Base-by-base conservation (phyloP, 37 sponge, comb jelly and placozoan species). In the Aplysina aerophoba region DNA sequence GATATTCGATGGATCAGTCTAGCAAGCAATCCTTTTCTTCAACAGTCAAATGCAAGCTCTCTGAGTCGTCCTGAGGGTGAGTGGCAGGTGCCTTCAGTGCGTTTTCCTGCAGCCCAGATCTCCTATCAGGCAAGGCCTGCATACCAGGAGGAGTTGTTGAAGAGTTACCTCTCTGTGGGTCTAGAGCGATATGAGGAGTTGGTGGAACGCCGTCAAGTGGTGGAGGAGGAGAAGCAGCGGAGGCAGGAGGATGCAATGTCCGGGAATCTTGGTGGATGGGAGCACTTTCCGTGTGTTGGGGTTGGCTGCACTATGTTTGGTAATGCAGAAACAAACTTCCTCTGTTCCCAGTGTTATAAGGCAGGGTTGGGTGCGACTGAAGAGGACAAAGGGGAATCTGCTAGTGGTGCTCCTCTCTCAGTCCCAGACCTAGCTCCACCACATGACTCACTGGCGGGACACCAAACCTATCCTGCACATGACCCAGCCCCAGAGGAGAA, bases 91-190 rank as follows among this genome's bases (percentile, higher is more conserved):
- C 92, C 89, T 0, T 85, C 82, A 57, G 69, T 90, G 36, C 88
- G 94, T n/a, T 93, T 89, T 64, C 90, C 94, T 27, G 94, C 90
- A 68, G 90, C 94, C 6, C 65, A 63, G 6, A 85, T 93, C 25
- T 40, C 61, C 15, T 87, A 81, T 17, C 84, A 84, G 40, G 68
- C 82, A 33, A 81, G 89, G 33, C 95, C 95, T 0, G 69, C 87
- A 24, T 89, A 91, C 59, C 91, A 95, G 84, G 81, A 86, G 39
- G 85, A 74, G 11, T 83, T 95, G 59, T 54, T 95, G 24, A 79
- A 81, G 21, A 95, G 86, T 38, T 95, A 95, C 63, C 44, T 92
- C 25, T 41, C 64, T 0, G 38, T 86, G n/a, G 86, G 80, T 19
- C 77, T 35, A 0, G 71, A 73, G 25, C 57, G 86, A 24, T 95